These are phyloP conservation scores for Bellardia pandia DNA, from an alignment of 2,888 invertebrate species.

Conservation along the genomic window DNA sequence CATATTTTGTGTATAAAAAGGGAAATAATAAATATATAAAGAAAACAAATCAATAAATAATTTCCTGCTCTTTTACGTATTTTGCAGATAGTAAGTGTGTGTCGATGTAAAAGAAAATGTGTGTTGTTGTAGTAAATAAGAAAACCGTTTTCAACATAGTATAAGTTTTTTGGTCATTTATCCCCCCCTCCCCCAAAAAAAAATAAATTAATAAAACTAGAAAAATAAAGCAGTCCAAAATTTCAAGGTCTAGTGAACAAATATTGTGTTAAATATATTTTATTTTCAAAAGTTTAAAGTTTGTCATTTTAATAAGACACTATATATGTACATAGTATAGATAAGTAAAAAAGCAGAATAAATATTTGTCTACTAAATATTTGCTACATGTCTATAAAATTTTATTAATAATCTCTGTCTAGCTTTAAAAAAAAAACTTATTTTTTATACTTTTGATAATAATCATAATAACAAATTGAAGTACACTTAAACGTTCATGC, in stretches of 20 bases:
- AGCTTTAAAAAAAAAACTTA: neutral
- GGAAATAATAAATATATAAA: neutral
- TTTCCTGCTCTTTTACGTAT: neutral
- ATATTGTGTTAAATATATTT: neutral
- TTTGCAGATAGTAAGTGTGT: neutral
- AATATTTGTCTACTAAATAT: neutral
- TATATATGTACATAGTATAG: neutral
- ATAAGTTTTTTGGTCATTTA: constrained; percentile 3
- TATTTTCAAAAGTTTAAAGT: neutral
- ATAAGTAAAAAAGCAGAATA: neutral
- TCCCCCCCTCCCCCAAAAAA: neutral
- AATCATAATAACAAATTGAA: neutral
- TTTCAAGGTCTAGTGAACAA: neutral
- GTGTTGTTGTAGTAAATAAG: constrained; percentile 2
- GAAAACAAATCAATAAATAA: constrained; percentile 44
- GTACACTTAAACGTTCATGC: neutral
- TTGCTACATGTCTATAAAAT: neutral
- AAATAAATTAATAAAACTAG: neutral
- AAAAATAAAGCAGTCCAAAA: neutral
- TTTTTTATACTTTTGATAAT: neutral
- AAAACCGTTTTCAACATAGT: neutral
- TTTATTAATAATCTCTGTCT: neutral
- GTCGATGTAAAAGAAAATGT: constrained; percentile 4
- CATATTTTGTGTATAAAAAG: constrained; percentile 7
- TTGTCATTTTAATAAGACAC: neutral